These are phyloP conservation scores for Danaus chrysippus DNA, from an alignment of 2,888 invertebrate species.

Conservation along the genomic window DNA sequence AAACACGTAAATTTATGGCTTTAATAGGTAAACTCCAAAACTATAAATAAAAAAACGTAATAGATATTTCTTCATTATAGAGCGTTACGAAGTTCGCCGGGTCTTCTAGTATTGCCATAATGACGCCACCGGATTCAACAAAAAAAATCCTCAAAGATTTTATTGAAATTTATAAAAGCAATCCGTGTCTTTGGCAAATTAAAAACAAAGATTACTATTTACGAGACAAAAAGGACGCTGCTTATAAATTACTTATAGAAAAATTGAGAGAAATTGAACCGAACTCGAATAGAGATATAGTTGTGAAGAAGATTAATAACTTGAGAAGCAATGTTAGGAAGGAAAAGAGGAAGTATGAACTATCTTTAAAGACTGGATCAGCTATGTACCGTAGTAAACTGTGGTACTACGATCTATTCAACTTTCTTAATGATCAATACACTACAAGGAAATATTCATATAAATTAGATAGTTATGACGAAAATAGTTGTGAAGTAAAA, in stretches of 20 bases:
- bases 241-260: conserved; percentile 28
- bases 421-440: conserved; percentile 30
- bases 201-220: conserved; percentile 31
- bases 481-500: conserved; percentile 10
- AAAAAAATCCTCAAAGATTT: conserved; percentile 19
- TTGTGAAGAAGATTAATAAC: conserved; percentile 25
- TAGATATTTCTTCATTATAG: too few species aligned
- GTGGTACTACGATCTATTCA: conserved; percentile 31
- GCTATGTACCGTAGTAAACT: conserved; percentile 19
- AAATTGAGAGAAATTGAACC: conserved; percentile 28
- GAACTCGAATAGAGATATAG: conserved; percentile 20
- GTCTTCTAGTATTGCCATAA: too few species aligned
- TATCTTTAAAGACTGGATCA: conserved; percentile 30
- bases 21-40: too few species aligned
- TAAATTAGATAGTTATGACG: neutral
- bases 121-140: conserved; percentile 25
- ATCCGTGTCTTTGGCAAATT: conserved; percentile 31
- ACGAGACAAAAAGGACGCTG: conserved; percentile 29
- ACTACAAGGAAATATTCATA: conserved; percentile 29
- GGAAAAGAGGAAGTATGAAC: conserved; percentile 29
- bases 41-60: too few species aligned
- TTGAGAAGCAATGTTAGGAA: conserved; percentile 27
- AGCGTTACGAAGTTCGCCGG: too few species aligned
- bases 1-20: too few species aligned
- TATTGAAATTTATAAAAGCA: conserved; percentile 29